Conservation (phyloP, 2,113 vertebrate genomes). For the Numenius arquata region DNA sequence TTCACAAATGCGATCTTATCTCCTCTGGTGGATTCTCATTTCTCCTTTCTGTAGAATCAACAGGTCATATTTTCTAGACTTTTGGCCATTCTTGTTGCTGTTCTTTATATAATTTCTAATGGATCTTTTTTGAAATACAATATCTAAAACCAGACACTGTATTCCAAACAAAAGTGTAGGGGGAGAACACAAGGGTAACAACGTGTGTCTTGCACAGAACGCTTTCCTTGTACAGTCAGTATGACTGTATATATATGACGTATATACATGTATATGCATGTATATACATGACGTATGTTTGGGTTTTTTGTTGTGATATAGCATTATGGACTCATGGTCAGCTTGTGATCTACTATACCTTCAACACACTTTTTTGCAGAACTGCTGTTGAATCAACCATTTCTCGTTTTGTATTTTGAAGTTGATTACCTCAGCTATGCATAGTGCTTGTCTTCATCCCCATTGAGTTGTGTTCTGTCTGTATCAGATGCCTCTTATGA, state of each 20-base stretch:
- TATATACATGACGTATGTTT: no score
- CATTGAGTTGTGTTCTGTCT: neutral
- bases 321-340: neutral
- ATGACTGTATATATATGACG: no score
- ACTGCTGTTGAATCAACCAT: neutral
- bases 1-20: neutral
- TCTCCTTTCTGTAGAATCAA: neutral
- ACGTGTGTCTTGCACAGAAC: neutral
- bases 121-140: neutral
- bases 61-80: neutral
- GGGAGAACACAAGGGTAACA: neutral
- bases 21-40: neutral
- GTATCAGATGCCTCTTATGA: neutral
- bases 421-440: neutral
- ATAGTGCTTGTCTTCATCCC: neutral
- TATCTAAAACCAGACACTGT: neutral
- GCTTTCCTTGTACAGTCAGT: neutral
- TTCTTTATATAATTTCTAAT: neutral
- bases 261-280: no score
- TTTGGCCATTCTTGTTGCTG: neutral
- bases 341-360: neutral
- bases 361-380: neutral
- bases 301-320: neutral
- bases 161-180: neutral
- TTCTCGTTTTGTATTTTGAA: neutral